Conservation (phyloP, 2,113 vertebrate genomes). For the Dendropsophus ebraccatus region DNA sequence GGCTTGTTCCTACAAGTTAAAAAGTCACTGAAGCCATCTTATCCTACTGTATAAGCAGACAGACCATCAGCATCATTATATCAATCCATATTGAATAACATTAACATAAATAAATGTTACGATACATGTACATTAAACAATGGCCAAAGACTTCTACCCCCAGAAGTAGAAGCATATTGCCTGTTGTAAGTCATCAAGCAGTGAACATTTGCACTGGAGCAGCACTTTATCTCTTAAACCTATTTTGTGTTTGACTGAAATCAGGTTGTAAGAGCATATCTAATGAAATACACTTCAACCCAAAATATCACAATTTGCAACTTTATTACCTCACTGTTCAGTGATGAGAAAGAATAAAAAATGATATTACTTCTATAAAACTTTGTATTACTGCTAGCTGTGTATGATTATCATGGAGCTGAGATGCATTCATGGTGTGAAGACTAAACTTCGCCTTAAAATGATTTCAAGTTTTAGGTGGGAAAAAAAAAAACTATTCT, state of each 20-base stretch:
- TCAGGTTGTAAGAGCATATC: constrained; percentile 46
- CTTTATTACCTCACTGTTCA: constrained; percentile 52
- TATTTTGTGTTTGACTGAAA: constrained; percentile 30
- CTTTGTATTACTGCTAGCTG: constrained; percentile 39
- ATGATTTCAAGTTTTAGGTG: neutral
- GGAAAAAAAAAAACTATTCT: neutral
- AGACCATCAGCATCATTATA: neutral
- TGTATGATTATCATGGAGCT: constrained; percentile 40
- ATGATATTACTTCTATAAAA: constrained; percentile 58
- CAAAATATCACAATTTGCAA: constrained; percentile 56
- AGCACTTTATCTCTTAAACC: constrained; percentile 44
- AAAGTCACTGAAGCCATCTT: neutral
- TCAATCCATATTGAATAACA: neutral
- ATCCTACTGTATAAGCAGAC: neutral
- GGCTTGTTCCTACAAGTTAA: too few species aligned
- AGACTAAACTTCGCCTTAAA: constrained; percentile 16
- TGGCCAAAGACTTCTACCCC: neutral
- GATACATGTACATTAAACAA: neutral
- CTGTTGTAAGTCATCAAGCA: neutral
- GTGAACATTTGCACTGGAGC: neutral
- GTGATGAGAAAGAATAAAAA: constrained; percentile 57
- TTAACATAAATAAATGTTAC: neutral
- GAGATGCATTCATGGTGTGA: constrained; percentile 1
- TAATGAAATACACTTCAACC: constrained; percentile 53
- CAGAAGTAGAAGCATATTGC: neutral